Conservation (phyloP, 2,888 invertebrate genomes). For the Anthoptus insignis region DNA sequence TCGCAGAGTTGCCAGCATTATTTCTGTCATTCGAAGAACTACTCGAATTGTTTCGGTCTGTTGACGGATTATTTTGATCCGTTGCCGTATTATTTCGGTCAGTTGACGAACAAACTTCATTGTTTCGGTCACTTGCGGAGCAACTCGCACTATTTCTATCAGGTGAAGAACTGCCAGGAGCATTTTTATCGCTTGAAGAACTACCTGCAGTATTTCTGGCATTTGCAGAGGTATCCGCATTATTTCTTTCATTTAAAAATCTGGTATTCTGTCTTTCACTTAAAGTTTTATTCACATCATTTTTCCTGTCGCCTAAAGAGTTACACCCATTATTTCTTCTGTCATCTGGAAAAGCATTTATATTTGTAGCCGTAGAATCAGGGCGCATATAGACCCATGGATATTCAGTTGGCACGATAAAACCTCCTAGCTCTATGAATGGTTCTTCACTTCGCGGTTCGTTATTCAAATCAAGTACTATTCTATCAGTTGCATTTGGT, state of each 20-base stretch:
- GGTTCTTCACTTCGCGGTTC: slow-evolving; percentile 52
- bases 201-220: slow-evolving; percentile 49
- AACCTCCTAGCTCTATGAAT: slow-evolving; percentile 54
- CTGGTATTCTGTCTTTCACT: too few species aligned
- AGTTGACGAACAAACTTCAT: background rate
- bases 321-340: background rate
- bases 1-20: slow-evolving; percentile 28
- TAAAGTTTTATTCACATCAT: too few species aligned
- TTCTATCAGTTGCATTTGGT: slow-evolving; percentile 56
- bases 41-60: background rate
- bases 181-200: background rate
- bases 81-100: background rate
- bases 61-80: background rate
- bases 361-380: slow-evolving; percentile 54
- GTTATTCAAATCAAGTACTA: slow-evolving; percentile 66
- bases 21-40: background rate
- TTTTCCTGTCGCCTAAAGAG: background rate
- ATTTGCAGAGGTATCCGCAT: background rate
- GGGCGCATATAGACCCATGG: slow-evolving; percentile 73
- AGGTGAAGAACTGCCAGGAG: background rate
- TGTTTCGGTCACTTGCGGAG: background rate
- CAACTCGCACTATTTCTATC: background rate
- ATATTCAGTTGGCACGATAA: slow-evolving; percentile 63
- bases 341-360: slow-evolving; percentile 40
- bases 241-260: background rate